Evolutionary conservation across 1,140 invertebrate genomes (phyloP), one percentile per base, ranked within the genome.

Genomic region (Drosophila murphyi): DNA sequence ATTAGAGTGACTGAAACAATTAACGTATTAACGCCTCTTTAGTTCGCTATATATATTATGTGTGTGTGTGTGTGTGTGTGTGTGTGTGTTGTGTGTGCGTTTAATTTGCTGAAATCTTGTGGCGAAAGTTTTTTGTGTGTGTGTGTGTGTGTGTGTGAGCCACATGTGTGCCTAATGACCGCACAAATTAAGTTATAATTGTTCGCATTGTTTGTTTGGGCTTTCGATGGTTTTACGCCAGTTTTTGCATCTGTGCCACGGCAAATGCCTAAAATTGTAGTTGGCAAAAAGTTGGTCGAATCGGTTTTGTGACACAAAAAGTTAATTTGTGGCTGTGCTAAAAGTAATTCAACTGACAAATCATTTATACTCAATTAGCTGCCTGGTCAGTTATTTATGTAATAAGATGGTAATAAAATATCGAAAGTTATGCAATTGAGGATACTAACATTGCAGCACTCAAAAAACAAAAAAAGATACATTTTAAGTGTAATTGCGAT

Each of bases 21-120:
- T 92, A 92, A 91, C 90, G 85, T 76, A 91, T 92, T 92, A 92
- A 92, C 90, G 90, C 90, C 90, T 92, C 83, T 91, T 91, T 88
- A 88, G 80, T 77, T 90, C 60, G 59, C 37, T 55, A 32, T 54
- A 55, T 64, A 5, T 50, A 37, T 54, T 65, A 8, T 45, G 43
- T 59, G 63, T 54, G 45, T 50, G 60, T 75, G 60, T 39, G 69
- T 37, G 52, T 67, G 34, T 64, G 34, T 75, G 60, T 39, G 69
- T 37, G 52, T 67, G 34, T 64, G 34, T 71, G 59, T 59, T 79
- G 77, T 82, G 63, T 78, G 68, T 64, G 57, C 48, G 64, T 80
- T 75, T 79, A 69, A 88, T 86, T 80, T 80, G 70, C 76, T 69
- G 61, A 74, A 79, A 61, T 82, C 72, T 77, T 91, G 71, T 67